Evolutionary conservation across 2,113 vertebrate species (phyloP).

Genomic region (Xyrauchen texanus): DNA sequence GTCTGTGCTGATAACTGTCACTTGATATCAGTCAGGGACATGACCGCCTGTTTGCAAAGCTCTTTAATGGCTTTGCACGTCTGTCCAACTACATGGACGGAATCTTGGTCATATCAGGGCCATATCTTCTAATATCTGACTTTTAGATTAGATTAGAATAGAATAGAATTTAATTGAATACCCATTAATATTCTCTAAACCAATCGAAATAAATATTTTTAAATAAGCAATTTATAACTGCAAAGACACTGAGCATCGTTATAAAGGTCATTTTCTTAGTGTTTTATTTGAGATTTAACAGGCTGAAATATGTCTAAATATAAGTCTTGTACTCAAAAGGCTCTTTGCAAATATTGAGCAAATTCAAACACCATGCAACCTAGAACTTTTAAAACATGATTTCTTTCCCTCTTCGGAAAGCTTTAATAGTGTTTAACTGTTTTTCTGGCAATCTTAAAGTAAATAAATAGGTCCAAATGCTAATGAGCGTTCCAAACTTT

Average conservation of each 20-base stretch:
- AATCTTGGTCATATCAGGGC: constrained; percentile 74
- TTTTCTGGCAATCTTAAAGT: constrained; percentile 75
- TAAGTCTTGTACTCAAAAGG: constrained; percentile 28
- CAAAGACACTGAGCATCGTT: constrained; percentile 40
- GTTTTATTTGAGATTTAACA: constrained; percentile 55
- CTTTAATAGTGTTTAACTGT: constrained; percentile 73
- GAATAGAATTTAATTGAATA: neutral
- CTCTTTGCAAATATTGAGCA: constrained; percentile 37
- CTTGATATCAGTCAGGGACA: constrained; percentile 75
- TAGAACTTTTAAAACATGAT: constrained; percentile 63
- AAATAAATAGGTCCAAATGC: constrained; percentile 76
- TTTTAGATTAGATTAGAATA: constrained; percentile 18
- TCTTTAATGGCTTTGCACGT: constrained; percentile 70
- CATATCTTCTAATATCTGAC: constrained; percentile 29
- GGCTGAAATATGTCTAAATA: constrained; percentile 9
- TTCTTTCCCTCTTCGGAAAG: constrained; percentile 53
- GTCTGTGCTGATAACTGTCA: constrained; percentile 72
- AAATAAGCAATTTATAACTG: constrained; percentile 35
- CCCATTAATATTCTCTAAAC: neutral
- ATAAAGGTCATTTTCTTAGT: constrained; percentile 59
- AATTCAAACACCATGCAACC: constrained; percentile 42
- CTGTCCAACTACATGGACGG: constrained; percentile 71
- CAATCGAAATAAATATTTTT: neutral
- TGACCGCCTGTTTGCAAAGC: constrained; percentile 77
- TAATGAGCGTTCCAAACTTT: constrained; percentile 73